Base-by-base conservation (phyloP, 2,113 vertebrate genomes). In the Caranx ignobilis region DNA sequence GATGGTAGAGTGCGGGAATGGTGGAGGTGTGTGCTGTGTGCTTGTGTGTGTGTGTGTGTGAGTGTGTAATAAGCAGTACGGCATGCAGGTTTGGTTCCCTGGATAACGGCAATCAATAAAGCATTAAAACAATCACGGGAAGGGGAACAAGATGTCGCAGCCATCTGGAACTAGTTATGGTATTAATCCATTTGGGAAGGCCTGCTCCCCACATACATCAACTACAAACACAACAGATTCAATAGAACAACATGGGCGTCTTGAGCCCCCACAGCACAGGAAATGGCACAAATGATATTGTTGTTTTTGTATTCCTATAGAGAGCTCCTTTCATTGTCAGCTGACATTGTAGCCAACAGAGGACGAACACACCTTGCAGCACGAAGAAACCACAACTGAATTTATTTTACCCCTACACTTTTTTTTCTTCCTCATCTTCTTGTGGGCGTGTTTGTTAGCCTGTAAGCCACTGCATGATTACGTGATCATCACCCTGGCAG, bases 101-200 rank as follows among this genome's bases (percentile, higher is more conserved):
- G 68, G 88, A 93, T 85, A 79, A 82, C 54, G 11, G 79, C 86
- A 89, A 93, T 93, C 94, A 91, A 94, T 95, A 94, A 91, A 90
- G 84, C 91, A 93, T 93, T 92, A 92, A 83, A 92, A 93, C 73
- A n/a, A 88, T 91, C 83, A 83, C 83, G 48, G 86, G 75, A 91
- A 90, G 71, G 85, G 76, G 83, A 92, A 90, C 88, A 92, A 88
- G 89, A 90, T 91, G 89, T 90, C 61, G 64, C 79, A 83, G 81
- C 86, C 86, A 84, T 87, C 86, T 91, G 88, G 79, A 88, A 90
- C 87, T 79, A 77, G 88, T 90, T 91, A 92, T 88, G 85, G 90
- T 81, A 91, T 92, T 91, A 94, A 93, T 89, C 86, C 64, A 79
- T 87, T 93, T 83, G 85, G 81, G 88, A 86, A 83, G 56, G 77